Conservation (phyloP, 2,113 vertebrate genomes). For the Kryptolebias marmoratus region DNA sequence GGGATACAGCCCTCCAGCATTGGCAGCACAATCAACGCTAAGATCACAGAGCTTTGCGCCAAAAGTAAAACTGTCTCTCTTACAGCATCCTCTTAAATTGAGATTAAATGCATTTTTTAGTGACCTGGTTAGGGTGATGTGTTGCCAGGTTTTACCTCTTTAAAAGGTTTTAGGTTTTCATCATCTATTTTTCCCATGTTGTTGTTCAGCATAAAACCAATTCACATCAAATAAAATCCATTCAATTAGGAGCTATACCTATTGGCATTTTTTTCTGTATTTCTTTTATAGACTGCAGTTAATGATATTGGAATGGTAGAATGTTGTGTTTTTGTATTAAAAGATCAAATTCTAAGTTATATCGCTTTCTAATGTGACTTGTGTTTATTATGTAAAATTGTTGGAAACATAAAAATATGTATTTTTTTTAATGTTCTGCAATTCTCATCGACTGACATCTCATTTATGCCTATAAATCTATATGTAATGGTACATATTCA, state of each 20-base stretch:
- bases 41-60: constrained; percentile 11
- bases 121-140: neutral
- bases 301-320: neutral
- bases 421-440: neutral
- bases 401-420: too few species aligned
- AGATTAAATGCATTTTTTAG: neutral
- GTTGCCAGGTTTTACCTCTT: neutral
- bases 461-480: neutral
- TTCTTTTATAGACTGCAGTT: neutral
- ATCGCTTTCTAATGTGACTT: too few species aligned
- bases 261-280: neutral
- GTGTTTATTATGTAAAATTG: too few species aligned
- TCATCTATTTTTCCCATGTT: neutral
- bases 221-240: constrained; percentile 1
- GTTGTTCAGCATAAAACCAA: neutral
- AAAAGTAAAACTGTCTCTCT: constrained; percentile 23
- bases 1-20: constrained; percentile 7
- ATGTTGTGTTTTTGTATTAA: neutral
- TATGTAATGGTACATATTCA: constrained; percentile 7
- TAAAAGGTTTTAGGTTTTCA: neutral
- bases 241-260: constrained; percentile 5
- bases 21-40: constrained; percentile 13
- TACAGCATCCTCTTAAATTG: neutral
- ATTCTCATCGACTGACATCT: neutral
- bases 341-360: too few species aligned